These are phyloP conservation scores for Tachycineta bicolor DNA, from an alignment of 2,113 vertebrate genomes.

Conservation along the genomic window DNA sequence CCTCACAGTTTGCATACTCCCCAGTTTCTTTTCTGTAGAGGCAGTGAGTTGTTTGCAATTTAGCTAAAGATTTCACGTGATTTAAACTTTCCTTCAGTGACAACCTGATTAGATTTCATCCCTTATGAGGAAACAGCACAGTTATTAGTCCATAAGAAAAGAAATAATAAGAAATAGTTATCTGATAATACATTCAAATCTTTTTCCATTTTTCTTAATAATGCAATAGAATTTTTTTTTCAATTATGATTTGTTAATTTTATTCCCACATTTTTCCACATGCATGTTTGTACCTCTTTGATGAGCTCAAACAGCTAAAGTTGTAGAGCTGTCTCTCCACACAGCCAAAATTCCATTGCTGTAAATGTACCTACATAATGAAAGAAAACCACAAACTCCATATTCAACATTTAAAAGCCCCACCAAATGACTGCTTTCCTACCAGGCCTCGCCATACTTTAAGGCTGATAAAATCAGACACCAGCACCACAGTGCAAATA, in stretches of 20 bases:
- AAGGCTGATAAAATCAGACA: not conserved
- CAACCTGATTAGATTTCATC: not conserved
- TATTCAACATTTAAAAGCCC: not conserved
- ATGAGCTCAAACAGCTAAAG: not conserved
- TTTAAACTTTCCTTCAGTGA: not conserved
- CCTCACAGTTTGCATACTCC: not conserved
- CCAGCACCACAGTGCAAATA: no score
- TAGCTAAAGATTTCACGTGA: not conserved
- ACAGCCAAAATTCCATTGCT: not conserved
- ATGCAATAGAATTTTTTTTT: not conserved
- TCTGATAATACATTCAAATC: not conserved
- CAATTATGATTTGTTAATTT: not conserved
- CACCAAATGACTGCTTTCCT: not conserved
- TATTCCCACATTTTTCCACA: not conserved
- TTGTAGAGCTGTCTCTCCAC: not conserved
- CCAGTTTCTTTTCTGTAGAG: not conserved
- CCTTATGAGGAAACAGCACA: not conserved
- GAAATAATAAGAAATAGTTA: not conserved
- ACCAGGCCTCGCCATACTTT: no score
- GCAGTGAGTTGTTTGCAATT: not conserved
- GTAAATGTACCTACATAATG: not conserved
- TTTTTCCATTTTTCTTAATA: not conserved
- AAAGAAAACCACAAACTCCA: not conserved
- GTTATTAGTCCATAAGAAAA: not conserved
- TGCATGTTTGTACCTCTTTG: not conserved